A percentile compares a stretch with the other conserved stretches of the same genome.
These are phyloP conservation scores for Lagocephalus sceleratus DNA, from an alignment of 2,797 vertebrate genomes.

Conservation along the genomic window DNA sequence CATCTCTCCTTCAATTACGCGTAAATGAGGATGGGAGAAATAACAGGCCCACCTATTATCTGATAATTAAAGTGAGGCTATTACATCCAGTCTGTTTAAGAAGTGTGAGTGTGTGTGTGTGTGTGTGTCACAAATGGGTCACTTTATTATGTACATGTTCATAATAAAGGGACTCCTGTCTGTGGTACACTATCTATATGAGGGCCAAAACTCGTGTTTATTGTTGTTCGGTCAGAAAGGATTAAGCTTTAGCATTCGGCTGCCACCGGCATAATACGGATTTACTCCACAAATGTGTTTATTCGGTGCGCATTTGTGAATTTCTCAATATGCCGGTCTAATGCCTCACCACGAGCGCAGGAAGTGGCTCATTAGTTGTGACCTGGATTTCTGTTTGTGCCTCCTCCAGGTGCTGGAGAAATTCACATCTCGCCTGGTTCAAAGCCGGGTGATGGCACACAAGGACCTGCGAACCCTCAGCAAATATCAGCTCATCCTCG, in stretches of 20 bases:
- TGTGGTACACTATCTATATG: too few relatives aligned
- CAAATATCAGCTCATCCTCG: constrained; percentile 93
- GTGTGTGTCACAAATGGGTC: constrained; percentile 4
- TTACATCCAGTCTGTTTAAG: too few relatives aligned
- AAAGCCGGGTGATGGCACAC: constrained; percentile 76
- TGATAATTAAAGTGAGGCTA: constrained; percentile 1
- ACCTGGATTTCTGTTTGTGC: constrained; percentile 16
- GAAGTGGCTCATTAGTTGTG: constrained; percentile 23
- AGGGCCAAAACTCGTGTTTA: too few relatives aligned
- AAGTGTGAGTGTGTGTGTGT: not conserved
- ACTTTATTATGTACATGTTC: too few relatives aligned
- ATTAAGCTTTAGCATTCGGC: too few relatives aligned
- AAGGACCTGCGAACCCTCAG: constrained; percentile 82
- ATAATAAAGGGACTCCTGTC: too few relatives aligned
- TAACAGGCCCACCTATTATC: constrained; percentile 9
- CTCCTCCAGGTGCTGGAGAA: constrained; percentile 83
- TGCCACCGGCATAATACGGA: too few relatives aligned
- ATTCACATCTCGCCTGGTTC: constrained; percentile 84
- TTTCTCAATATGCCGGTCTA: not conserved
- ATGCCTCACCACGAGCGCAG: constrained; percentile 10
- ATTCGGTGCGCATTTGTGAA: not conserved
- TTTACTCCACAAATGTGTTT: too few relatives aligned
- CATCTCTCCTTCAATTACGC: constrained; percentile 32
- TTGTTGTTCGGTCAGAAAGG: too few relatives aligned
- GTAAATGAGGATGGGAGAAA: constrained; percentile 37